phyloP scores from a whole-genome alignment of 2,888 invertebrate genomes.

The Athalia rosae region DNA sequence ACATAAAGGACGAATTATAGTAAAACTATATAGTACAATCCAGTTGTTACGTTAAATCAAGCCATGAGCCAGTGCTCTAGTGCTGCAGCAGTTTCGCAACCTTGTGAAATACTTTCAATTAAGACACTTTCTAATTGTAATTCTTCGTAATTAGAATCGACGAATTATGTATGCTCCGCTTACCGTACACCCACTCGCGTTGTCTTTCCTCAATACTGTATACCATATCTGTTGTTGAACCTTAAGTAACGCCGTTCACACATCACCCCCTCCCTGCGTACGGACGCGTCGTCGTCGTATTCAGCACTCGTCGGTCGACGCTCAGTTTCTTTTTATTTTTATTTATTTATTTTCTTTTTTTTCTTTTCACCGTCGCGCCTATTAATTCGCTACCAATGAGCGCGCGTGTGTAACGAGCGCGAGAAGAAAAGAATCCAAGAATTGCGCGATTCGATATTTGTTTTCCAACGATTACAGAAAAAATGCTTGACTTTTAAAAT shows the following conservation, averaged over 20 bases:
- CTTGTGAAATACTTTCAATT: constrained; percentile 70
- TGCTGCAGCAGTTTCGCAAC: constrained; percentile 58
- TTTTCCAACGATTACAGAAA: too few species aligned
- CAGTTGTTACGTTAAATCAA: constrained; percentile 12
- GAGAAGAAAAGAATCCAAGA: too few species aligned
- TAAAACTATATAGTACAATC: background rate
- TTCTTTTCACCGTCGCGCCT: too few species aligned
- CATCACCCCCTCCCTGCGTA: constrained; percentile 53
- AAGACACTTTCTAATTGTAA: constrained; percentile 70
- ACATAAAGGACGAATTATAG: background rate
- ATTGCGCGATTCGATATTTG: too few species aligned
- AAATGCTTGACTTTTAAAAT: background rate
- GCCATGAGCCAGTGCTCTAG: background rate
- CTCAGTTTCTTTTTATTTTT: background rate
- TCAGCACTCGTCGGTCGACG: background rate
- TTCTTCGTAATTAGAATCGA: constrained; percentile 67
- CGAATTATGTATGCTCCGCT: constrained; percentile 58
- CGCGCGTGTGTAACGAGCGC: too few species aligned
- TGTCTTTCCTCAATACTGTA: background rate
- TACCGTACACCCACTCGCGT: constrained; percentile 11
- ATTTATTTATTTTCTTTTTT: too few species aligned
- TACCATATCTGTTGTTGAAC: constrained; percentile 57
- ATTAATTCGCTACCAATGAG: too few species aligned
- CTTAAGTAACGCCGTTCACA: constrained; percentile 67
- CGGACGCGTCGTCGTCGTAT: background rate